phyloP scores from a whole-genome alignment of 2,113 vertebrate genomes.

The Zosterops borbonicus region DNA sequence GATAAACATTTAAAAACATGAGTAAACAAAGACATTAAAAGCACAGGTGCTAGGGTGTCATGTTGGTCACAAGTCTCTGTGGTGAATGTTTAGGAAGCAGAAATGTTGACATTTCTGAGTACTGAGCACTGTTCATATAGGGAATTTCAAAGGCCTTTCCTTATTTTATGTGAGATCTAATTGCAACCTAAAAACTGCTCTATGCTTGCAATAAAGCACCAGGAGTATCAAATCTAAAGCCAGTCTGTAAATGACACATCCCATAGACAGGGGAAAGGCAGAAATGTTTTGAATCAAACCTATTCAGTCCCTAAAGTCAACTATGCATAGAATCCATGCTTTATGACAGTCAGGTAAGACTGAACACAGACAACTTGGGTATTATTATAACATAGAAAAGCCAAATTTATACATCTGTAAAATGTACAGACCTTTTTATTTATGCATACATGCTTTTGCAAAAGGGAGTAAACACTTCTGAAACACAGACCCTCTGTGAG shows the following conservation, averaged over 20 bases:
- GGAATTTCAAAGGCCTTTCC: neutral
- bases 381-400: neutral
- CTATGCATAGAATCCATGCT: neutral
- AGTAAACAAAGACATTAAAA: neutral
- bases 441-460: neutral
- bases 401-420: neutral
- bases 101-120: neutral
- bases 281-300: neutral
- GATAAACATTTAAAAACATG: neutral
- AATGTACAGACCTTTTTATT: neutral
- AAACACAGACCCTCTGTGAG: neutral
- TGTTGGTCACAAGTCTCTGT: neutral
- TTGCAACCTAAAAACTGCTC: neutral
- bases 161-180: neutral
- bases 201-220: neutral
- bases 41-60: neutral
- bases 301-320: neutral
- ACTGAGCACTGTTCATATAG: neutral
- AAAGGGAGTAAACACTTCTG: neutral
- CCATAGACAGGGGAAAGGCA: neutral
- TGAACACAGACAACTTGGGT: neutral
- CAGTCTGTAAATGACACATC: neutral
- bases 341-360: neutral
- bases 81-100: neutral
- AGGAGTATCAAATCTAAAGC: neutral